These are phyloP conservation scores for Aplysina aerophoba DNA, from an alignment of 37 sponge, comb jelly and placozoan species.

Conservation along the genomic window DNA sequence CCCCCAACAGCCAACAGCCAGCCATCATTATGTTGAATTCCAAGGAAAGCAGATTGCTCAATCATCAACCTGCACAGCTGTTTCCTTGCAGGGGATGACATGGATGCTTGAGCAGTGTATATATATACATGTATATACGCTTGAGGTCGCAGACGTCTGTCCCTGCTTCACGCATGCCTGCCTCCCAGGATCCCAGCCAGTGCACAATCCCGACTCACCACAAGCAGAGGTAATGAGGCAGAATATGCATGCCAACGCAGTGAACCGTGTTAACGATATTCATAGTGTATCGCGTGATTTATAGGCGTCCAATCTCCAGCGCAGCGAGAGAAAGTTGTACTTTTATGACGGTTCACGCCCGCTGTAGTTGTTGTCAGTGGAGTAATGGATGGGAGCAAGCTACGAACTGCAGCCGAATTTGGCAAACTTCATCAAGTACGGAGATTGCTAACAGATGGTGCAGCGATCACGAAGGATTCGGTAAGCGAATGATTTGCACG, in stretches of 20 bases:
- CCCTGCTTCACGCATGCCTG: too few species aligned
- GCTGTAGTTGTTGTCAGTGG: neutral
- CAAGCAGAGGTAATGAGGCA: constrained; percentile 18
- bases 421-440: constrained; percentile 60
- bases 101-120: too few species aligned
- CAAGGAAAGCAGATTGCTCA: too few species aligned
- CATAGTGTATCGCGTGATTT: neutral
- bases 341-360: neutral
- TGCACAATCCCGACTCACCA: constrained; percentile 15
- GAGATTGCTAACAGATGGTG: constrained; percentile 42
- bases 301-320: too few species aligned
- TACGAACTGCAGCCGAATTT: constrained; percentile 52
- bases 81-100: too few species aligned
- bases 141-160: too few species aligned
- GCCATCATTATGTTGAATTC: too few species aligned
- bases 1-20: too few species aligned
- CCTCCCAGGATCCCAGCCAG: too few species aligned
- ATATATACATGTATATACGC: too few species aligned
- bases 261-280: neutral
- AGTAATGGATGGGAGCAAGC: constrained; percentile 27
- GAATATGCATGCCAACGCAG: neutral
- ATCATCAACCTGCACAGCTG: too few species aligned
- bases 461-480: constrained; percentile 41
- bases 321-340: too few species aligned
- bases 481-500: constrained; percentile 21